A percentile compares a stretch with the other conserved stretches of the same genome.
Conservation (phyloP, 2,797 vertebrate genomes). For the Platalea minor region DNA sequence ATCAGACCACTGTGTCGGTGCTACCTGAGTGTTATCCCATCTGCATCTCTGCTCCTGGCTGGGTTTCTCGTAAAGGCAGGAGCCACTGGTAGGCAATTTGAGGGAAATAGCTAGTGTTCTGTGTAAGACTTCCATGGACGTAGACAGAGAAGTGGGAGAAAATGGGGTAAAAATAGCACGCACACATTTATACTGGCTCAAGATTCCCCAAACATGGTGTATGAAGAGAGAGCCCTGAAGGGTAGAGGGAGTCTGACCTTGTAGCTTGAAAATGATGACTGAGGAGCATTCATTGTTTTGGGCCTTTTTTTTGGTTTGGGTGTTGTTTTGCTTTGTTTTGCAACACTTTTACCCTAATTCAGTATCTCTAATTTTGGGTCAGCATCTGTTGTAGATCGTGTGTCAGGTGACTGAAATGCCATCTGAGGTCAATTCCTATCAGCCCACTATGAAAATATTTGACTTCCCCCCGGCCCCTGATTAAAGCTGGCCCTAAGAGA, state of each 20-base stretch:
- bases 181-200: not conserved
- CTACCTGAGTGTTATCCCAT: fast-evolving
- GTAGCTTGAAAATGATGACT: not conserved
- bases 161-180: not conserved
- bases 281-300: not conserved
- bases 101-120: not conserved
- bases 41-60: not conserved
- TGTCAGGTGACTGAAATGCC: not conserved
- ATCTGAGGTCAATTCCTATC: not conserved
- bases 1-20: not conserved
- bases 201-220: not conserved
- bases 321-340: not conserved
- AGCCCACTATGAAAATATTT: not conserved
- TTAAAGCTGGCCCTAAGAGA: not conserved
- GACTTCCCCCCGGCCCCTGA: not conserved
- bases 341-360: not conserved
- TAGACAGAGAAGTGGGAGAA: not conserved
- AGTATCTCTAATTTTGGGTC: not conserved
- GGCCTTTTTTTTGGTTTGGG: not conserved
- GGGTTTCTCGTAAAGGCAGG: not conserved
- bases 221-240: not conserved
- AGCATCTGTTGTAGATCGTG: not conserved
- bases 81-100: not conserved
- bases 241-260: not conserved
- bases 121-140: not conserved